Conservation (phyloP, 2,113 vertebrate species). For the Silurus meridionalis region DNA sequence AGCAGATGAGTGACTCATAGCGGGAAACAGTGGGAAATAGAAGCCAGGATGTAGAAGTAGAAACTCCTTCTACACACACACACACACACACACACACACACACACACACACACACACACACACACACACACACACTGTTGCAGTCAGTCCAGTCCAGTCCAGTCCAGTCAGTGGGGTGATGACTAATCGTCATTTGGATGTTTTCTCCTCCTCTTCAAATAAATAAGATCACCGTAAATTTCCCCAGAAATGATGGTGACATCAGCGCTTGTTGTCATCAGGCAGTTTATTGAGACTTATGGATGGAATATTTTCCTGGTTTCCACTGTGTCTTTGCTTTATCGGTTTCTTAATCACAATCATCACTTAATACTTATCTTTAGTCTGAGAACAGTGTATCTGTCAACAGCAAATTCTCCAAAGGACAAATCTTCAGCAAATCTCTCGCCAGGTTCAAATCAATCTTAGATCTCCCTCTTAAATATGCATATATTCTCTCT, state of each 20-base stretch:
- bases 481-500: not conserved
- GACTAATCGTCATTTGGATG: not conserved
- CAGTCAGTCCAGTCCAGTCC: conserved; percentile 5
- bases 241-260: not conserved
- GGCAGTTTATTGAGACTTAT: not conserved
- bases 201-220: not conserved
- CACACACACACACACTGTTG: not conserved
- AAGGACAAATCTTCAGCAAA: not conserved
- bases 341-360: not conserved
- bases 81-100: conserved; percentile 27
- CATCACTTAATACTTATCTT: not conserved
- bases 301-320: not conserved
- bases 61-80: not conserved
- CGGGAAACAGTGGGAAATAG: conserved; percentile 1
- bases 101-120: conserved; percentile 27
- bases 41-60: conserved; percentile 23
- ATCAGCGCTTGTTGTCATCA: not conserved
- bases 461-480: conserved; percentile 8
- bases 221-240: no score
- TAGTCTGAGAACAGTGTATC: not conserved
- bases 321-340: not conserved
- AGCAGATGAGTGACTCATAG: conserved; percentile 44
- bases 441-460: conserved; percentile 23
- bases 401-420: not conserved
- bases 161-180: not conserved